Evolutionary conservation across 30 jellyfish, hydroid and myxozoan genomes (phyloP).

Genomic region (Clytia hemisphaerica): DNA sequence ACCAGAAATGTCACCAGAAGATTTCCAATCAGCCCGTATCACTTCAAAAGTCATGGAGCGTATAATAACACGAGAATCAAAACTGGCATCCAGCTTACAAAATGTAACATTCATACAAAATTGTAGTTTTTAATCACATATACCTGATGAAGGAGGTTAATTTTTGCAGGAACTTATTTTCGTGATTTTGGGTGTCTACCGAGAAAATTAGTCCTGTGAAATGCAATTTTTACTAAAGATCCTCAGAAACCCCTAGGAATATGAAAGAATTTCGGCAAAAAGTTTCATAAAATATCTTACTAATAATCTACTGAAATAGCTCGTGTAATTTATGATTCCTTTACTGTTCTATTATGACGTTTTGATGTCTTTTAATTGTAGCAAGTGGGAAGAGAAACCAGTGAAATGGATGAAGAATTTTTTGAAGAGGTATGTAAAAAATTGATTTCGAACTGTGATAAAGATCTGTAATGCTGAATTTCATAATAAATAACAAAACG

Average conservation of each 20-base stretch:
- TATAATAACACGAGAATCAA: background rate
- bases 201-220: no score
- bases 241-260: background rate
- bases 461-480: no score
- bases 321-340: background rate
- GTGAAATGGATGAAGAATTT: slow-evolving; percentile 55
- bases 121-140: no score
- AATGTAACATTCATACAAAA: no score
- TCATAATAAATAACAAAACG: no score
- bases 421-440: slow-evolving; percentile 47
- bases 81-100: no score
- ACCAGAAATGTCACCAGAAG: slow-evolving; percentile 42
- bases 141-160: no score
- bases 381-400: background rate
- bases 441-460: no score
- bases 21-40: slow-evolving; percentile 40
- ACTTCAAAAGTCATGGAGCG: background rate
- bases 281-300: background rate
- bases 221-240: no score
- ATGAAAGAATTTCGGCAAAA: background rate
- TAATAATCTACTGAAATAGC: background rate
- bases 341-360: background rate
- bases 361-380: background rate
- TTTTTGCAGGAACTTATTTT: no score
- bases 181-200: no score